Base-by-base conservation (phyloP, 2,113 vertebrate species). In the Mastomys coucha region DNA sequence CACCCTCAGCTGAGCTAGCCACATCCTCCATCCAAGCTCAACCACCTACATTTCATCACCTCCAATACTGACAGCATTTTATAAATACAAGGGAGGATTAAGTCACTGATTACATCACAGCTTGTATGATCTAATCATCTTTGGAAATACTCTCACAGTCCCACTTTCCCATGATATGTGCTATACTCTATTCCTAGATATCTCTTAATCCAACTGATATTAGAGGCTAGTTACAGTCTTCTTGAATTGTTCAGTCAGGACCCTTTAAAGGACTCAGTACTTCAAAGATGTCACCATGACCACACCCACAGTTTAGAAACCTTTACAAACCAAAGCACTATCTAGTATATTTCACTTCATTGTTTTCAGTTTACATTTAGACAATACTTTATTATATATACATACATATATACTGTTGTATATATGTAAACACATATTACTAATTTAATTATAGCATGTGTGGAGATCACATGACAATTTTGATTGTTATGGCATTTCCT, bases 311-410 rank as follows among this genome's bases (percentile, higher is more conserved):
- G 53, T 56, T 58, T 85, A 28, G 42, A 70, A 76, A 85, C 5
- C 16, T n/a, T 4, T 13, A 67, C 2, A 2, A 36, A 22, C 14
- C 1, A 11, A 82, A 0, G 9, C 22, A 13, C 9, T 5, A 19
- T 5, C 92, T 22, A 88, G 33, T 56, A 13, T 12, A 14, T 58
- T 11, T 13, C 22, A 56, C 0, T 58, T 65, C 58, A 20, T 7
- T 49, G 19, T 42, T 39, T 90, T 85, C 45, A 42, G 7, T n/a
- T 42, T 60, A 39, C n/a, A 42, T 42, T 84, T 63, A 63, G 5
- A 20, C 92, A 91, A 63, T 86, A 81, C 63, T 65, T 26, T 82
- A 53, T 82, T 36, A 60, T 36, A 78, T 78, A 53, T 81, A n/a
- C 2, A 13, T 56, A 17, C 10, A 53, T 10, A 77, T 49, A 26